Evolutionary conservation across 2,797 vertebrate genomes (phyloP).

Genomic region (Tokudaia muenninki): DNA sequence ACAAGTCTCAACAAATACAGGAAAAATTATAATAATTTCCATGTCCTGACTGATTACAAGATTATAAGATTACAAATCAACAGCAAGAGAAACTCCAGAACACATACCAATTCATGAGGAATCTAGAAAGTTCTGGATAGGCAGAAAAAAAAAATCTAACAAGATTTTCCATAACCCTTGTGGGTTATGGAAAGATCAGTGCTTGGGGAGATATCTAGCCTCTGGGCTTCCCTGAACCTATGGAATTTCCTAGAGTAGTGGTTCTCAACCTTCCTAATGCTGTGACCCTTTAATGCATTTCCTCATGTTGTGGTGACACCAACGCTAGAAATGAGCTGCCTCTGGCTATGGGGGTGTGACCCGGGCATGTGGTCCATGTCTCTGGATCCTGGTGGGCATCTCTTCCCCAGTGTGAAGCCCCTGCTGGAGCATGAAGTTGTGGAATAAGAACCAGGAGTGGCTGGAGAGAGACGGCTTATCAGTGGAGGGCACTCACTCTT

Average conservation of each 20-base stretch:
- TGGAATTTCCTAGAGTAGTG: not conserved
- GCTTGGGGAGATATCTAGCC: not conserved
- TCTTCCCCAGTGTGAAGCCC: not conserved
- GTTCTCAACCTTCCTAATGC: not conserved
- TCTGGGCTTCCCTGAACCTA: fast-evolving
- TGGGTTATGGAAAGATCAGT: not conserved
- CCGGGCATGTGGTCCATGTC: not conserved
- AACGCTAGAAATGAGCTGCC: not conserved
- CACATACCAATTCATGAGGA: not conserved
- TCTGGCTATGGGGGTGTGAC: not conserved
- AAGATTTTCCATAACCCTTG: not conserved
- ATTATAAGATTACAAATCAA: not conserved
- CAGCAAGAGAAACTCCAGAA: not conserved
- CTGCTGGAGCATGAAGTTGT: not conserved
- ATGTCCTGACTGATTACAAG: not conserved
- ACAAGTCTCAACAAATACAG: not conserved
- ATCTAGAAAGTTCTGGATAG: not conserved
- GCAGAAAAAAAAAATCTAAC: not conserved
- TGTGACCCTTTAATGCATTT: not conserved
- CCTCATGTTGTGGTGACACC: not conserved
- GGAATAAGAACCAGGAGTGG: not conserved
- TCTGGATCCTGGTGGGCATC: not conserved
- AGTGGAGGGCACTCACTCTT: not conserved
- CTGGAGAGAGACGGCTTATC: not conserved
- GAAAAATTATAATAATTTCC: not conserved